Conservation (phyloP, 2,113 vertebrate species). For the Periophthalmus modestus region DNA sequence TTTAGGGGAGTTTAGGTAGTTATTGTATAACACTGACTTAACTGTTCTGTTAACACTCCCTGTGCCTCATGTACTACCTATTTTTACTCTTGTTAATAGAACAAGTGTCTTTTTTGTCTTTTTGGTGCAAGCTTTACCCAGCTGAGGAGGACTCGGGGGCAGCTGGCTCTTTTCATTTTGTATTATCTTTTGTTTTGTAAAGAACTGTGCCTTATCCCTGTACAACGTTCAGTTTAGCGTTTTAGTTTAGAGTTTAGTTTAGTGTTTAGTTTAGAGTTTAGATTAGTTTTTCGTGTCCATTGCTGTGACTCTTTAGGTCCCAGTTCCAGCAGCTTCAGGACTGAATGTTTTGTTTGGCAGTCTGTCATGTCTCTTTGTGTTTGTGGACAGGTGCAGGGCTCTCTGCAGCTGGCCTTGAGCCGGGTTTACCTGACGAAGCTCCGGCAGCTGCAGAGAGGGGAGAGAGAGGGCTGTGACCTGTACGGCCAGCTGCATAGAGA, state of each 20-base stretch:
- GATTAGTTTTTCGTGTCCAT: neutral
- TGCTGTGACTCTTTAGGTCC: constrained; percentile 4
- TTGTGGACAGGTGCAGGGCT: constrained; percentile 75
- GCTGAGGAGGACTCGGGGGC: constrained; percentile 40
- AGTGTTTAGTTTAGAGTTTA: too few relatives aligned
- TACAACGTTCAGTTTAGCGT: neutral
- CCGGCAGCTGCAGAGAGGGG: constrained; percentile 37
- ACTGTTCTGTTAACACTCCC: constrained; percentile 16
- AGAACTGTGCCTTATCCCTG: constrained; percentile 37
- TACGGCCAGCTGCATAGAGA: constrained; percentile 60
- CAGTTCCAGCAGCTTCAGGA: constrained; percentile 35
- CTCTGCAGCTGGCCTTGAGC: constrained; percentile 72
- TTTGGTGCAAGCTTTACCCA: constrained; percentile 44
- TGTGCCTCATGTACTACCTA: constrained; percentile 42
- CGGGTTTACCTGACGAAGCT: constrained; percentile 65
- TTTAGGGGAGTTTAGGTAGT: constrained; percentile 66
- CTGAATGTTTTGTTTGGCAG: constrained; percentile 53
- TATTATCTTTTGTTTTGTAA: constrained; percentile 51
- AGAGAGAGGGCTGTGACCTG: constrained; percentile 47
- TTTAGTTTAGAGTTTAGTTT: too few relatives aligned
- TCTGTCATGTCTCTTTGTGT: constrained; percentile 60
- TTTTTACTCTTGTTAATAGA: constrained; percentile 28
- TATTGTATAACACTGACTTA: constrained; percentile 71
- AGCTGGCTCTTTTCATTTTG: constrained; percentile 27
- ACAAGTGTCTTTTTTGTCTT: constrained; percentile 33